phyloP scores from a whole-genome alignment of 2,888 invertebrate species.

The Drosophila engyochracea region DNA sequence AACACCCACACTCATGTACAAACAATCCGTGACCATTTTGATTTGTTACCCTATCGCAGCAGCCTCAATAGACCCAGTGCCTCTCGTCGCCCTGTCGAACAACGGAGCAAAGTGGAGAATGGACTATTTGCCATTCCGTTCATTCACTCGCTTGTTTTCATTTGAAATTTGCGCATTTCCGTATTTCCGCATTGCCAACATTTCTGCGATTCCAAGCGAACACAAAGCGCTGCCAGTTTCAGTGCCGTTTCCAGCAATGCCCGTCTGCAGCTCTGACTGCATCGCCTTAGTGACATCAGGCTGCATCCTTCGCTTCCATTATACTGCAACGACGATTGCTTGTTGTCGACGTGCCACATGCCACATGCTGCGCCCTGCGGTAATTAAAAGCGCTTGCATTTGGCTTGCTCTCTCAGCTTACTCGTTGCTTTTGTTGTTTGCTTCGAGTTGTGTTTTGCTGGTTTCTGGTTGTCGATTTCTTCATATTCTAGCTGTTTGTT shows the following conservation, averaged over 20 bases:
- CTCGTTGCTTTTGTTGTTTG: conserved; percentile 24
- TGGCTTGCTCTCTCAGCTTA: conserved; percentile 34
- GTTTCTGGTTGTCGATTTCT: conserved; percentile 1
- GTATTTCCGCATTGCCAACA: conserved; percentile 73
- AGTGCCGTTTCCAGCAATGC: conserved; percentile 10
- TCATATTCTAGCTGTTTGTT: not conserved
- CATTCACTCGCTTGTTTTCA: conserved; percentile 63
- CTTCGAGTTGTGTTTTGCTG: conserved; percentile 25
- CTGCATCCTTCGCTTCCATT: conserved; percentile 6
- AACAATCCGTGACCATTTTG: conserved; percentile 45
- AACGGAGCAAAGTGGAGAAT: conserved; percentile 45
- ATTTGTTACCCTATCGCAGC: conserved; percentile 51
- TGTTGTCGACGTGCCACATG: conserved; percentile 42
- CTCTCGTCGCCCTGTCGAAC: conserved; percentile 37
- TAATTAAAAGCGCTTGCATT: conserved; percentile 72
- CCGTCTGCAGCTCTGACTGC: conserved; percentile 12
- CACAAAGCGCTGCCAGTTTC: conserved; percentile 30
- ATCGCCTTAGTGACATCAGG: conserved; percentile 26
- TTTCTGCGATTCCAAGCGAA: conserved; percentile 65
- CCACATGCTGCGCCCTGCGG: conserved; percentile 46
- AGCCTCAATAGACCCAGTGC: not conserved
- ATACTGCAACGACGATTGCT: conserved; percentile 14
- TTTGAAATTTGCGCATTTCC: conserved; percentile 72
- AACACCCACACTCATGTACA: not conserved
- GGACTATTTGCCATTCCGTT: conserved; percentile 30